phyloP scores from a whole-genome alignment of 1,140 invertebrate species.

The Macrobrachium rosenbergii region DNA sequence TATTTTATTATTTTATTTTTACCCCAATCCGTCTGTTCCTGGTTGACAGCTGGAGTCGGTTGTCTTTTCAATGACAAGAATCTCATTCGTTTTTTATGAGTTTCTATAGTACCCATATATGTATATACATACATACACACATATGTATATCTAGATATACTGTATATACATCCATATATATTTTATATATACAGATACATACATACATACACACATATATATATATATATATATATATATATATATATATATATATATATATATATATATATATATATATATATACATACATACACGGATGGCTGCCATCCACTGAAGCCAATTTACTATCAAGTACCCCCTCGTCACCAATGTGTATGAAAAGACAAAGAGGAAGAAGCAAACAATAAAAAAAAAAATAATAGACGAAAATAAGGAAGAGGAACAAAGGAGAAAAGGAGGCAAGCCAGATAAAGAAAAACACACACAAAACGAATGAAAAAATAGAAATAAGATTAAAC shows the following conservation, averaged over 20 bases:
- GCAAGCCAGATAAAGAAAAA: too few relatives aligned
- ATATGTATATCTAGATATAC: background rate
- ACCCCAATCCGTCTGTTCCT: background rate
- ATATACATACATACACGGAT: background rate
- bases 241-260: background rate
- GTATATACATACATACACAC: background rate
- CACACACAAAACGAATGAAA: too few relatives aligned
- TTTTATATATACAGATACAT: background rate
- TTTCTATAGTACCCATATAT: background rate
- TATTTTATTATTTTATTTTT: too few relatives aligned
- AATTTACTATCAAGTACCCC: too few relatives aligned
- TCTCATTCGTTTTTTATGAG: too few relatives aligned
- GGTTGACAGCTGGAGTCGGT: background rate
- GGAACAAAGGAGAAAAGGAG: too few relatives aligned
- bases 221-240: background rate
- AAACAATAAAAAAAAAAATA: too few relatives aligned
- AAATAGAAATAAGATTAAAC: too few relatives aligned
- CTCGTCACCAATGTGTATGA: too few relatives aligned
- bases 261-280: background rate
- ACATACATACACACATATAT: background rate
- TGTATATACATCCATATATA: background rate
- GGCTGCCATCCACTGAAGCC: too few relatives aligned
- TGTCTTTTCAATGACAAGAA: background rate
- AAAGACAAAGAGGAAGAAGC: too few relatives aligned
- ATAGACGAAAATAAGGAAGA: too few relatives aligned